Conservation (phyloP, 2,797 vertebrate genomes). For the Oreortyx pictus region DNA sequence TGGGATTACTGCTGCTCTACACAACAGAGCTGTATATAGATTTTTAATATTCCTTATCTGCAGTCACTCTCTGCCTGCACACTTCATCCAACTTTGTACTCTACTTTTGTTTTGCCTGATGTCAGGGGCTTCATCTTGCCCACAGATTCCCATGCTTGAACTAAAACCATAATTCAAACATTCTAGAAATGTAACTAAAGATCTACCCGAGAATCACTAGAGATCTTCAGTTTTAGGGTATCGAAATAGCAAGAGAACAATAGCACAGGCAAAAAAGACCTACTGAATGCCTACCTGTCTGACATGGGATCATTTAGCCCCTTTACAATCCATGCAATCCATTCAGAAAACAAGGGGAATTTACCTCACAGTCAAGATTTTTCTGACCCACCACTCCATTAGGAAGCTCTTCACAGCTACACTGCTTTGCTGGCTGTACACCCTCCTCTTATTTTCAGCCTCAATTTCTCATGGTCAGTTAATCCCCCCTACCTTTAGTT, state of each 20-base stretch:
- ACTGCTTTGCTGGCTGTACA: neutral
- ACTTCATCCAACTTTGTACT: neutral
- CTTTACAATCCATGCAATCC: neutral
- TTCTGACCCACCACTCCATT: neutral
- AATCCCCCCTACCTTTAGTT: neutral
- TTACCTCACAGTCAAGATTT: neutral
- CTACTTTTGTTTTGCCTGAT: neutral
- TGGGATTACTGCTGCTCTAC: neutral
- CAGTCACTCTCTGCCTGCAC: neutral
- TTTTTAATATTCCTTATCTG: neutral
- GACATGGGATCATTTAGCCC: neutral
- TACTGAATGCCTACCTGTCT: neutral
- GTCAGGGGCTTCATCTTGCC: neutral
- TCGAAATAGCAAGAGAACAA: neutral
- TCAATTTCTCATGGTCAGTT: neutral
- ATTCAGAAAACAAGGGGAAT: neutral
- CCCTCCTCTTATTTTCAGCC: neutral
- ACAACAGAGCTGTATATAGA: neutral
- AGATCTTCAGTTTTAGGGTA: neutral
- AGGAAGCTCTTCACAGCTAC: neutral
- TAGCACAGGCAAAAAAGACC: neutral
- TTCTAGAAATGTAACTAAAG: constrained; percentile 15
- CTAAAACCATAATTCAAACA: constrained; percentile 1
- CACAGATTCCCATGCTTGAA: neutral
- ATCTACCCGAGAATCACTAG: neutral